These are phyloP conservation scores for Scartelaos histophorus DNA, from an alignment of 2,113 vertebrate genomes.

Conservation along the genomic window DNA sequence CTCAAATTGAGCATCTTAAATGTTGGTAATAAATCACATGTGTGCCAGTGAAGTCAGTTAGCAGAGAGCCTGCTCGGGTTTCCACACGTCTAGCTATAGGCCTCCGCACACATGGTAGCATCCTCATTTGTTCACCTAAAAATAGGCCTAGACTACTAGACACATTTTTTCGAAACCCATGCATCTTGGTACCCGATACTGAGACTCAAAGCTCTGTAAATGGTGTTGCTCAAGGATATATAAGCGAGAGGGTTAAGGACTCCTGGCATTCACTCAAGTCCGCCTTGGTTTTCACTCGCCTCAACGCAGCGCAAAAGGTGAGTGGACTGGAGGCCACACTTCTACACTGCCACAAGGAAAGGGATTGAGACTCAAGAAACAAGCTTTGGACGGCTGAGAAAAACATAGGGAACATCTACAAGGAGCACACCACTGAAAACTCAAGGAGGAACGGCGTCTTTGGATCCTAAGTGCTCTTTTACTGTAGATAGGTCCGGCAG, in stretches of 20 bases:
- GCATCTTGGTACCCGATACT: conserved; percentile 76
- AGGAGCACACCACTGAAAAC: conserved; percentile 42
- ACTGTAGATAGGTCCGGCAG: conserved; percentile 13
- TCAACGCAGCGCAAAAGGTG: conserved; percentile 78
- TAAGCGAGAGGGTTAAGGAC: conserved; percentile 53
- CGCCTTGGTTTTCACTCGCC: conserved; percentile 78
- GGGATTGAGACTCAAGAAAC: conserved; percentile 32
- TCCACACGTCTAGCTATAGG: conserved; percentile 64
- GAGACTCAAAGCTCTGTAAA: conserved; percentile 75
- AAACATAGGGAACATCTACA: conserved; percentile 20
- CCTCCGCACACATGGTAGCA: conserved; percentile 65
- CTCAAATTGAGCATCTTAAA: conserved; percentile 34
- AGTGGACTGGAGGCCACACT: conserved; percentile 60
- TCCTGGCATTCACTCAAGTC: conserved; percentile 63
- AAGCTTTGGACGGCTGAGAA: conserved; percentile 57
- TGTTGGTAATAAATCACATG: conserved; percentile 35
- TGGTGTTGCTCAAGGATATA: conserved; percentile 76
- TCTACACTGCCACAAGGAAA: conserved; percentile 28
- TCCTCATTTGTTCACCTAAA: conserved; percentile 78
- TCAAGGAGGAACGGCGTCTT: conserved; percentile 32
- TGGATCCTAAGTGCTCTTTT: conserved; percentile 40
- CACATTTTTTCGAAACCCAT: conserved; percentile 80
- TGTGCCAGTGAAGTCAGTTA: conserved; percentile 11
- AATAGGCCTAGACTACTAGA: conserved; percentile 78
- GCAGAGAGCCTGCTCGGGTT: conserved; percentile 42